A percentile compares a stretch with the other conserved stretches of the same genome.
These are phyloP conservation scores for Hylaeus volcanicus DNA, from an alignment of 1,140 invertebrate genomes.

Conservation along the genomic window DNA sequence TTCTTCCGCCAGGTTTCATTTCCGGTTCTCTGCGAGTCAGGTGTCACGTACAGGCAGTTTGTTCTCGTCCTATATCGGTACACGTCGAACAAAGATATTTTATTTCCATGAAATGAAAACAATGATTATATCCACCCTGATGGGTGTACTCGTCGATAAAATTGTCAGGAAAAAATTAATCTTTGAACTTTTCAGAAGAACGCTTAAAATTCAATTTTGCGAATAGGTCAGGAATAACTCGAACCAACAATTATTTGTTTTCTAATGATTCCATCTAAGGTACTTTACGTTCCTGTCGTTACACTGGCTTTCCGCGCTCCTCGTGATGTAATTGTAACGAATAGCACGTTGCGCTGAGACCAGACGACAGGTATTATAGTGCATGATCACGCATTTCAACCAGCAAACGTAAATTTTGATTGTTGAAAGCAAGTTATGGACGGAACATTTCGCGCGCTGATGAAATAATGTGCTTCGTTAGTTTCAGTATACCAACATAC, in stretches of 20 bases:
- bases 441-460: not conserved
- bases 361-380: not conserved
- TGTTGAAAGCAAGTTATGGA: not conserved
- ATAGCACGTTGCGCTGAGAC: not conserved
- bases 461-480: not conserved
- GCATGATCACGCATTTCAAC: not conserved
- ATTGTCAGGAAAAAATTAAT: too few species aligned
- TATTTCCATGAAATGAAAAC: too few species aligned
- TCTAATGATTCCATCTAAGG: too few species aligned
- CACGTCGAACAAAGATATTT: not conserved
- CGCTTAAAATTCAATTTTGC: too few species aligned
- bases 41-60: not conserved
- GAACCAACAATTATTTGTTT: too few species aligned
- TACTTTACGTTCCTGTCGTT: not conserved
- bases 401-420: not conserved
- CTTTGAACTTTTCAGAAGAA: too few species aligned
- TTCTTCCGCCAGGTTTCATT: slow-evolving; percentile 13
- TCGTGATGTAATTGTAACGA: not conserved
- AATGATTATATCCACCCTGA: too few species aligned
- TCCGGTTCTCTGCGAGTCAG: slow-evolving; percentile 4
- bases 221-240: too few species aligned
- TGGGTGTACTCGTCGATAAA: too few species aligned
- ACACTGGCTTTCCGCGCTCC: not conserved
- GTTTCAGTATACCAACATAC: not conserved
- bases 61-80: not conserved